phyloP scores from a whole-genome alignment of 2,888 invertebrate genomes.

The Marasmarcha lunaedactyla region DNA sequence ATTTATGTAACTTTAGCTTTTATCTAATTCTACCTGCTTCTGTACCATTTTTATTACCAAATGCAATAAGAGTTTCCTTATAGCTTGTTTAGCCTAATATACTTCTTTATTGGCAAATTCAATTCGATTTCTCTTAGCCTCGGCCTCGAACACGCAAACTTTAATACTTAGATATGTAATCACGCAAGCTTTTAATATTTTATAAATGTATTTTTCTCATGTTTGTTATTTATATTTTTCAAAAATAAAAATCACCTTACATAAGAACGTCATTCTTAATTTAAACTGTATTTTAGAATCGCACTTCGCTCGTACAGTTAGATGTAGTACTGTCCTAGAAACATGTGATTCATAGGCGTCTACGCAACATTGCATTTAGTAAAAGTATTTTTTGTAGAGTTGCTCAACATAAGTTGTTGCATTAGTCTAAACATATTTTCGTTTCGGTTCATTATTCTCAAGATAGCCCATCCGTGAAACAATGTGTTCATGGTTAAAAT shows the following conservation, averaged over 20 bases:
- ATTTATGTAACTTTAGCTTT: too few species aligned
- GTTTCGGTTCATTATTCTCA: conserved; percentile 33
- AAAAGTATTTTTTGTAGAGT: conserved; percentile 24
- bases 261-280: too few species aligned
- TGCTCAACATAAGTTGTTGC: conserved; percentile 17
- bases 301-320: too few species aligned
- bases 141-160: conserved; percentile 42
- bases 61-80: too few species aligned
- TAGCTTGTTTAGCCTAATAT: too few species aligned
- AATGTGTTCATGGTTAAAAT: conserved; percentile 30
- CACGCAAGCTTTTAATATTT: conserved; percentile 19
- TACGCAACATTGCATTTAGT: conserved; percentile 21
- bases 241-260: too few species aligned
- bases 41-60: too few species aligned
- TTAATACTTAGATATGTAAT: conserved; percentile 11
- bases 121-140: conserved; percentile 53
- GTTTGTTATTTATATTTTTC: too few species aligned
- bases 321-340: conserved; percentile 5
- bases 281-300: too few species aligned
- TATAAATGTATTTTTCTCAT: not conserved
- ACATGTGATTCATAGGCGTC: conserved; percentile 26
- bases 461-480: conserved; percentile 30
- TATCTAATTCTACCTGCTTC: too few species aligned
- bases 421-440: conserved; percentile 20
- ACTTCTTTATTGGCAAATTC: too few species aligned